Base-by-base conservation (phyloP, 2,888 invertebrate genomes). In the Heliconius hortense region DNA sequence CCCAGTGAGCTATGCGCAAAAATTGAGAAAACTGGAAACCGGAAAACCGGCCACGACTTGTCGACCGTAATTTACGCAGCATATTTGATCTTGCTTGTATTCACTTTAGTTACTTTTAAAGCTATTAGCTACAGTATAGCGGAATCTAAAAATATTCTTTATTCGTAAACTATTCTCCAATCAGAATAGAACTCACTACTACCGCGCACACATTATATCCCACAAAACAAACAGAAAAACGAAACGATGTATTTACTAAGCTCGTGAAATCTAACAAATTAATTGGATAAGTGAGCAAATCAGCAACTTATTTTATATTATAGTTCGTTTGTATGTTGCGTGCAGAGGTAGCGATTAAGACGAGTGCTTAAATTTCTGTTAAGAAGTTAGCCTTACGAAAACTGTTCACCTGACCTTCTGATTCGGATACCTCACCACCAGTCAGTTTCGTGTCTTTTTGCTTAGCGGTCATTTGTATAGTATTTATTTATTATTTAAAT, bases 381-480 rank as follows among this genome's bases (percentile, higher is more conserved):
- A 78, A 68, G 67, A 76, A 56, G 72, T 72, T 77, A 72, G 79
- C 77, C 79, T 79, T 75, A 75, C 73, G 74, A 77, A 75, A 77
- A 72, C 78, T 76, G 76, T 72, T 76, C 71, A 53, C 79, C 48
- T 48, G 79, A 80, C 80, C 86, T 84, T 81, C 82, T 76, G 64
- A 80, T 82, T 80, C 81, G 82, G 86, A 85, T 88, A 88, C 85
- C 84, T 76, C 79, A 81, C 77, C 77, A 79, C 76, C 79, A 79
- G 82, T 84, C 82, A 86, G 86, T 86, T 79, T 77, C 81, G 78
- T 82, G 82, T 82, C 82, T 81, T 85, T 82, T 80, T 74, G 80
- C 77, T 77, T 77, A 78, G 82, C 71, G 83, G 76, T 76, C 82
- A 83, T 84, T 83, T 87, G 87, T 79, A 53, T 67, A 43, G 24